These are phyloP conservation scores for Spinibarbus caldwelli DNA, from an alignment of 2,797 vertebrate genomes.

Conservation along the genomic window DNA sequence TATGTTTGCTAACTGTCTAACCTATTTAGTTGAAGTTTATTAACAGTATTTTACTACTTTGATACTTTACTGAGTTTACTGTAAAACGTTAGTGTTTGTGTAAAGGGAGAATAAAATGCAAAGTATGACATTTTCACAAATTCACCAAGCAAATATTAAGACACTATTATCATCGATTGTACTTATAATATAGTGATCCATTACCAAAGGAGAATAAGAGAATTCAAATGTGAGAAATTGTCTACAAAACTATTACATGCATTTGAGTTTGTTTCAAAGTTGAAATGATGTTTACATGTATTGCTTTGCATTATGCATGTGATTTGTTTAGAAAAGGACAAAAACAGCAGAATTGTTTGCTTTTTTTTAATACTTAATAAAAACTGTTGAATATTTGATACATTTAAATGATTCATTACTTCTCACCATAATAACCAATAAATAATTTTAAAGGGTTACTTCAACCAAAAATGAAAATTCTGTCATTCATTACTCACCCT, in stretches of 20 bases:
- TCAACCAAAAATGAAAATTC: no score
- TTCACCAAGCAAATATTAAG: background rate
- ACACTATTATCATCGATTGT: background rate
- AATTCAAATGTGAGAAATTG: background rate
- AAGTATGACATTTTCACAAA: background rate
- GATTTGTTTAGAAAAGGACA: background rate
- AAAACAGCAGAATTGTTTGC: background rate
- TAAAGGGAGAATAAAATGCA: background rate
- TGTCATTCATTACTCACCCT: no score
- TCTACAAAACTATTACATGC: background rate
- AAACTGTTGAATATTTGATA: background rate
- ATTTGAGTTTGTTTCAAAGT: background rate
- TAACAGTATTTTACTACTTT: constrained; percentile 34
- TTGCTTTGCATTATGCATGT: background rate
- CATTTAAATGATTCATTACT: no score
- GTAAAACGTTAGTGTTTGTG: background rate
- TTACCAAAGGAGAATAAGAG: background rate
- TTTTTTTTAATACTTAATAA: background rate
- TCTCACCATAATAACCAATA: no score
- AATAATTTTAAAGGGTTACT: no score
- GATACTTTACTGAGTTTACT: background rate
- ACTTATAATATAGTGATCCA: background rate
- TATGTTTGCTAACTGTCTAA: constrained; percentile 32
- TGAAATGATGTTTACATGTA: background rate
- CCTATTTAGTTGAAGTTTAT: constrained; percentile 30